Conservation (phyloP, 2,113 vertebrate genomes). For the Gallinago paraguaiae region DNA sequence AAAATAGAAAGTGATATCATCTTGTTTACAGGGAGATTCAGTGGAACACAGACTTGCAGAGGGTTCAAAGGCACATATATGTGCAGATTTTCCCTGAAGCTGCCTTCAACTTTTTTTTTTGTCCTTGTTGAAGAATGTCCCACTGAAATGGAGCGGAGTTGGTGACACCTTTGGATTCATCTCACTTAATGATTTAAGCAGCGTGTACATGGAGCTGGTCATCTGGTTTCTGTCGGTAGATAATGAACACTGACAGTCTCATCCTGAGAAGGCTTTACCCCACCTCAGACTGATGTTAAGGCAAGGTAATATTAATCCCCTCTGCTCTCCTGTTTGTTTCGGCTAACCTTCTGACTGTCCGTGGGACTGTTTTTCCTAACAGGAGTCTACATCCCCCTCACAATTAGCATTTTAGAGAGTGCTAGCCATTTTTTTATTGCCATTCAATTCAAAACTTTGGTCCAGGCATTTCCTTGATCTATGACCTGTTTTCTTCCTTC, state of each 20-base stretch:
- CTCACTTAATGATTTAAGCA: neutral
- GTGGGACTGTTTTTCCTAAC: neutral
- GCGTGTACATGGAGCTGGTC: neutral
- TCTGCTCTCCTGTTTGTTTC: neutral
- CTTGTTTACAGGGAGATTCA: conserved; percentile 56
- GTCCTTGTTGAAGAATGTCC: neutral
- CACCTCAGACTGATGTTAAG: neutral
- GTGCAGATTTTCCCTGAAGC: neutral
- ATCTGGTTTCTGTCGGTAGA: neutral
- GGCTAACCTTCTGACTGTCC: neutral
- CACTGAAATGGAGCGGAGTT: neutral
- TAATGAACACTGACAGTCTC: neutral
- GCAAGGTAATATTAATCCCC: neutral
- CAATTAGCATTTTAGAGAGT: neutral
- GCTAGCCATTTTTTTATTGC: neutral
- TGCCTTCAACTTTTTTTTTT: neutral
- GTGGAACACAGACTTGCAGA: neutral
- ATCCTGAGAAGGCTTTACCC: neutral
- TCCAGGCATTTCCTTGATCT: neutral
- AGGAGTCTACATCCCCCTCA: neutral
- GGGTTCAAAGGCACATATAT: neutral
- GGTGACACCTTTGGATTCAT: neutral
- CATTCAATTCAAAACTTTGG: neutral
- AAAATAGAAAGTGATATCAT: conserved; percentile 59
- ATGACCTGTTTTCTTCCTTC: neutral